Conservation (phyloP, 2,888 invertebrate genomes). For the Nyleta sp. region DNA sequence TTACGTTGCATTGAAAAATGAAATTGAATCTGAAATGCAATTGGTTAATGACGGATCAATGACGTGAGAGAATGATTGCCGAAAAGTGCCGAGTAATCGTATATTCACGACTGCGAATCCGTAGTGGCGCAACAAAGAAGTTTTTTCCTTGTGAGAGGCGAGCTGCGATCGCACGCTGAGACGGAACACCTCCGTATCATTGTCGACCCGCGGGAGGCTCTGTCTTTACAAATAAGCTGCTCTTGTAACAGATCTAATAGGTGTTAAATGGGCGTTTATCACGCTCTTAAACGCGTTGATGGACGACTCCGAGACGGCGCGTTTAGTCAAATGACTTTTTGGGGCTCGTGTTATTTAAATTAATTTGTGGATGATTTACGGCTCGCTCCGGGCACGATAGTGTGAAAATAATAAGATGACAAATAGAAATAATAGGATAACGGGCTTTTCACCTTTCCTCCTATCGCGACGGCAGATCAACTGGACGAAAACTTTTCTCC, state of each 20-base stretch:
- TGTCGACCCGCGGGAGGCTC: slow-evolving; percentile 72
- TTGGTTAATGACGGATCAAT: slow-evolving; percentile 50
- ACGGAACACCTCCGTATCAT: slow-evolving; percentile 71
- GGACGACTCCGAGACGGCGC: slow-evolving; percentile 62
- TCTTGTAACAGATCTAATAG: slow-evolving; percentile 68
- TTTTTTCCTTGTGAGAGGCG: slow-evolving; percentile 42
- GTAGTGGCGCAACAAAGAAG: slow-evolving; percentile 47
- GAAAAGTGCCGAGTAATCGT: slow-evolving; percentile 49
- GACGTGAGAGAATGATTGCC: slow-evolving; percentile 39
- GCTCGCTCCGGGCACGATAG: background rate
- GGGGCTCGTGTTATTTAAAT: slow-evolving; percentile 39
- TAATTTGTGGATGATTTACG: slow-evolving; percentile 55
- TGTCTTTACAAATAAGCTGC: slow-evolving; percentile 74
- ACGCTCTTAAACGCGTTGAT: slow-evolving; percentile 49
- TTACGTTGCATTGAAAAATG: background rate
- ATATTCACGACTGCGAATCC: slow-evolving; percentile 47
- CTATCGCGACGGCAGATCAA: too few species aligned
- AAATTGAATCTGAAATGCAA: slow-evolving; percentile 31
- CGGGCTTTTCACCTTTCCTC: background rate
- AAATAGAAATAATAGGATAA: slow-evolving; percentile 32
- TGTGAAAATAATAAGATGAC: slow-evolving; percentile 34
- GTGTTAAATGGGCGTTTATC: slow-evolving; percentile 62
- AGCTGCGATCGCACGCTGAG: slow-evolving; percentile 72
- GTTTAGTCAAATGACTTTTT: slow-evolving; percentile 45
- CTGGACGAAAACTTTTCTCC: too few species aligned